Base-by-base conservation (phyloP, 2,797 vertebrate genomes). In the Triplophysa yarkandensis region DNA sequence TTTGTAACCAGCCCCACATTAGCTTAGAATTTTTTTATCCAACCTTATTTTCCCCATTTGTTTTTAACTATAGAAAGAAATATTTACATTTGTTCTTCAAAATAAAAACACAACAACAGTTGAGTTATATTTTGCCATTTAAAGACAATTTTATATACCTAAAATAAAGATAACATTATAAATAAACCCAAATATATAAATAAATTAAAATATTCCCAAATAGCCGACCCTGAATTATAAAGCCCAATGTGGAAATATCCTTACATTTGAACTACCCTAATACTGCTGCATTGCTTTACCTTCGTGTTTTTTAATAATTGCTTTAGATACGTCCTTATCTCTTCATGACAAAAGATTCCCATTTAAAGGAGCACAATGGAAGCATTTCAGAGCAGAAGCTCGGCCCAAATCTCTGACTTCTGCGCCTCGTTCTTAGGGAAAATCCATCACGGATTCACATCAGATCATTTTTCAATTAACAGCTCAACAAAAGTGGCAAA, bases 391-490 rank as follows among this genome's bases (percentile, higher is more conserved):
- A 61, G 70, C 78, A 80, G 71, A 43, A 43, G 27, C 41, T 3
- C 28, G 1, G 30, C 30, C 70, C 30, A 71, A 73, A 77, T 78
- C 73, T 19, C 73, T 69, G 73, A 52, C 48, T 69, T 68, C 62
- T 54, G 43, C 8, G 5, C 46, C 41, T 62, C 58, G 30, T 61
- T 70, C 55, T 79, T 32, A 17, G 50, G 30, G 14, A 61, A 52
- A 50, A 68, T 50, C 25, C 36, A 10, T 25, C 52, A 36, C 52
- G 50, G 64, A 80, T 74, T 73, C 48, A 21, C 30, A 39, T 64
- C 21, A 43, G 34, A 75, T 71, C 65, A 58, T 63, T 30, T 41
- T 58, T 71, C 34, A 71, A 48, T 72, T 72, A 71, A n/a, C 41
- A 17, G 19, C 17, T 57, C 6, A 41, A 71, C 52, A 60, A 65